These are phyloP conservation scores for Pandemis corylana DNA, from an alignment of 2,888 invertebrate species.

Conservation along the genomic window DNA sequence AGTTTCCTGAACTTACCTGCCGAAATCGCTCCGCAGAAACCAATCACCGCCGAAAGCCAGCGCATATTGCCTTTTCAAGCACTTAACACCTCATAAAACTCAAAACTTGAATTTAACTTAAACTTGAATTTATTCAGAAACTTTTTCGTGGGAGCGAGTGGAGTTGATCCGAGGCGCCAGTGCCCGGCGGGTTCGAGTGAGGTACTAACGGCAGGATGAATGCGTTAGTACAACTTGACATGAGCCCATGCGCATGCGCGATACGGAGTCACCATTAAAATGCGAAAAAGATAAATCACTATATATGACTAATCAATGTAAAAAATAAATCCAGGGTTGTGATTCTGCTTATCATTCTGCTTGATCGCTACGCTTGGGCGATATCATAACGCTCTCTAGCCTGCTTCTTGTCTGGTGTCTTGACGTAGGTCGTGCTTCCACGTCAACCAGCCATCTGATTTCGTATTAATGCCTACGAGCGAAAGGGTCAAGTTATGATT, in stretches of 20 bases:
- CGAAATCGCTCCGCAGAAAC: constrained; percentile 59
- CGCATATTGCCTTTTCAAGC: constrained; percentile 63
- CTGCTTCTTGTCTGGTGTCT: no score
- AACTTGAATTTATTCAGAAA: constrained; percentile 43
- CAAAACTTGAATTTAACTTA: constrained; percentile 41
- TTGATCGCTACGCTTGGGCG: no score
- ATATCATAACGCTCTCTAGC: no score
- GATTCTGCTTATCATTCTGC: no score
- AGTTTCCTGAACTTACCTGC: constrained; percentile 63
- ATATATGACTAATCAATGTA: neutral
- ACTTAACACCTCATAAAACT: constrained; percentile 61
- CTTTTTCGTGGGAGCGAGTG: constrained; percentile 37
- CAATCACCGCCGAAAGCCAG: constrained; percentile 62
- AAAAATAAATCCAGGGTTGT: neutral
- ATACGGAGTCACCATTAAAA: neutral
- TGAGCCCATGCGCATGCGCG: constrained; percentile 33
- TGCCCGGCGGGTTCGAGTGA: constrained; percentile 30
- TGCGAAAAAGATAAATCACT: neutral
- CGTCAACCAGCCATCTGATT: no score
- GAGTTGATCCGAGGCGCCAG: constrained; percentile 17
- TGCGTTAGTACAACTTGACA: constrained; percentile 5
- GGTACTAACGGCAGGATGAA: constrained; percentile 20
- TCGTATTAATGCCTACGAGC: no score
- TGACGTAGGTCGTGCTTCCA: no score
- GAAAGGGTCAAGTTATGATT: no score